These are phyloP conservation scores for Ectemnius cavifrons DNA, from an alignment of 2,888 invertebrate species.

Conservation along the genomic window DNA sequence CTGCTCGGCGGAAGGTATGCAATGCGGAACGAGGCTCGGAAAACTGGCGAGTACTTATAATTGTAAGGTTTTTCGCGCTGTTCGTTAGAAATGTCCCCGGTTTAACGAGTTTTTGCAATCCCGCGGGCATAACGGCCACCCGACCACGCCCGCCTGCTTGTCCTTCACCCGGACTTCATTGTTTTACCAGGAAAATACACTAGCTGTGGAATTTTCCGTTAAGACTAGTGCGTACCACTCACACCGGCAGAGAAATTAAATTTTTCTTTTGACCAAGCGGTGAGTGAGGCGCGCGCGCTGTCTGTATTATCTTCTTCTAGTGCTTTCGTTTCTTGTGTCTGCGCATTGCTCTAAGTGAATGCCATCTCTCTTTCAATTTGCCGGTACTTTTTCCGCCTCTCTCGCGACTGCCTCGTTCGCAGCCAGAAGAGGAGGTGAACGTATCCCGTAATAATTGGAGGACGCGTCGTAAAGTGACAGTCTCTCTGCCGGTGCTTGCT, in stretches of 20 bases:
- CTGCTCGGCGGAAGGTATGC: background rate
- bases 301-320: constrained; percentile 10
- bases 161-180: constrained; percentile 26
- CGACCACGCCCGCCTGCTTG: too few species aligned
- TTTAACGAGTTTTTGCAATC: background rate
- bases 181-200: constrained; percentile 23
- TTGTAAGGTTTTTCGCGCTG: constrained; percentile 28
- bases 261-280: constrained; percentile 47
- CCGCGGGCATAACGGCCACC: background rate
- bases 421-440: background rate
- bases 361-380: constrained; percentile 11
- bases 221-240: constrained; percentile 8
- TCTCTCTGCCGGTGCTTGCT: constrained; percentile 15
- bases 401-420: background rate
- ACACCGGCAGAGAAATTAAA: constrained; percentile 46
- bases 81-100: background rate
- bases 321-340: constrained; percentile 27
- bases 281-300: background rate
- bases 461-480: constrained; percentile 33
- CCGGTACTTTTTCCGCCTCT: background rate
- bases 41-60: constrained; percentile 8
- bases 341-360: background rate
- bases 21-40: background rate
- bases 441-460: constrained; percentile 29
- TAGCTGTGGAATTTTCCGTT: constrained; percentile 9